These are phyloP conservation scores for Oscheius sp. DNA, from an alignment of 2,888 invertebrate genomes.

Conservation along the genomic window DNA sequence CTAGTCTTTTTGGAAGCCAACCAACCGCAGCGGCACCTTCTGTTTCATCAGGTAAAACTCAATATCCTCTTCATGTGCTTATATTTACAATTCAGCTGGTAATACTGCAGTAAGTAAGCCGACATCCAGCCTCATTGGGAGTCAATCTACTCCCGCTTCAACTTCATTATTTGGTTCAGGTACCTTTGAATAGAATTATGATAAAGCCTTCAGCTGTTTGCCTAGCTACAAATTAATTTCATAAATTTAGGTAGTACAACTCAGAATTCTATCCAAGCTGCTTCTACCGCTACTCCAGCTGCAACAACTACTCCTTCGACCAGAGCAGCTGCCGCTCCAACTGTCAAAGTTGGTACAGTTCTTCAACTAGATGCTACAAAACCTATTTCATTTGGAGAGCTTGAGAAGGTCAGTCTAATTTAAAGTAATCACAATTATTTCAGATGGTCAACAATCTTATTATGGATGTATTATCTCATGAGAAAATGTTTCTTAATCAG, in stretches of 20 bases:
- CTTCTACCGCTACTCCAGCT: not conserved
- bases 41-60: not conserved
- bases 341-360: conserved; percentile 27
- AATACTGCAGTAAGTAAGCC: not conserved
- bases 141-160: no score
- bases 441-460: conserved; percentile 39
- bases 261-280: not conserved
- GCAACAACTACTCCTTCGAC: not conserved
- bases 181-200: no score
- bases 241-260: not conserved
- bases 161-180: no score
- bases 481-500: conserved; percentile 41
- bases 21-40: not conserved
- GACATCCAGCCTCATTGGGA: not conserved
- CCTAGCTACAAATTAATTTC: not conserved
- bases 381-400: conserved; percentile 38
- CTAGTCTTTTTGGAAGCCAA: not conserved
- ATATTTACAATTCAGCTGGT: no score
- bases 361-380: conserved; percentile 20
- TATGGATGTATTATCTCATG: conserved; percentile 39
- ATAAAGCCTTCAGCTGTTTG: not conserved
- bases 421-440: not conserved
- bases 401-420: conserved; percentile 32
- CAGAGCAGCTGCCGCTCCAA: not conserved
- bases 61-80: no score